phyloP scores from a whole-genome alignment of 2,888 invertebrate genomes.

The Philereme vetulata region DNA sequence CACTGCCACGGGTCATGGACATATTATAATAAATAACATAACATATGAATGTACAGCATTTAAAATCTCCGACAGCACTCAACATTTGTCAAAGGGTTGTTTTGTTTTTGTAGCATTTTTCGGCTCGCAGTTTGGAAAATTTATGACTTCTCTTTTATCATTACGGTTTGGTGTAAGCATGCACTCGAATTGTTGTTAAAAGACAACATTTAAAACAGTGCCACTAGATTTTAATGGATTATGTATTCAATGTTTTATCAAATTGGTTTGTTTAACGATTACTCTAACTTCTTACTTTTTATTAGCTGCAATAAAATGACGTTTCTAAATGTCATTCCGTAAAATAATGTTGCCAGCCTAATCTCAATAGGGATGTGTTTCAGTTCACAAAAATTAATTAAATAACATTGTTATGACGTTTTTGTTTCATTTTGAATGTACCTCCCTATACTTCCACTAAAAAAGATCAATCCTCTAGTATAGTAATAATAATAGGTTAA shows the following conservation, averaged over 20 bases:
- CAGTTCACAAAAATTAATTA: too few species aligned
- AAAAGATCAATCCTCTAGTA: too few species aligned
- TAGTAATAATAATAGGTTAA: too few species aligned
- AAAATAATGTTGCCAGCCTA: too few species aligned
- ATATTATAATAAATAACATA: constrained; percentile 29
- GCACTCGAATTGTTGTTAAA: constrained; percentile 2
- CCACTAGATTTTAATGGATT: background rate
- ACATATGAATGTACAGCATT: constrained; percentile 37
- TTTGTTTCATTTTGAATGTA: too few species aligned
- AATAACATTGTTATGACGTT: too few species aligned
- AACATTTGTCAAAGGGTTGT: constrained; percentile 39
- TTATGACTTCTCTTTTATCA: constrained; percentile 15
- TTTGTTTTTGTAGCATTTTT: constrained; percentile 27
- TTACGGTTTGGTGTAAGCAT: constrained; percentile 9
- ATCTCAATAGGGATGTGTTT: too few species aligned
- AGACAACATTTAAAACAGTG: background rate
- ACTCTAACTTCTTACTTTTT: too few species aligned
- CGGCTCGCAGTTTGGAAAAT: constrained; percentile 21
- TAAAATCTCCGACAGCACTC: constrained; percentile 36
- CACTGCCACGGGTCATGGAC: constrained; percentile 26
- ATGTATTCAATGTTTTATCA: background rate
- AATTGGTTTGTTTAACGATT: background rate
- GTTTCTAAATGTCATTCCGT: too few species aligned
- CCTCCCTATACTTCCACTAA: too few species aligned
- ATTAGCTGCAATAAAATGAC: too few species aligned